Base-by-base conservation (phyloP, 2,888 invertebrate genomes). In the Dendrolimus houi region DNA sequence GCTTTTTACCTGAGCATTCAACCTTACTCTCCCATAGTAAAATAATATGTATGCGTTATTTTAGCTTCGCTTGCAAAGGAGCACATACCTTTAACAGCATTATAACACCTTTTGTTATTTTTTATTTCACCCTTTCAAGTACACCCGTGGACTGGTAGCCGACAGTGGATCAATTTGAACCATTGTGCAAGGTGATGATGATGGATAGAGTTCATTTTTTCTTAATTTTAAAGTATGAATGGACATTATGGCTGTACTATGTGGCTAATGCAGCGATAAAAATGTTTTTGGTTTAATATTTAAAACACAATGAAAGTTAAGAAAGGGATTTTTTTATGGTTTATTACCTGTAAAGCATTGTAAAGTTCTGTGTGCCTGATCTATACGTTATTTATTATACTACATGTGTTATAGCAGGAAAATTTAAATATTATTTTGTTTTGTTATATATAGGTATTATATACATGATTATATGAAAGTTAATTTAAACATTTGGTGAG, bases 61-160 rank as follows among this genome's bases (percentile, higher is more conserved):
- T 29, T 29, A 29, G 29, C 29, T 29, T 29, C 29, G 29, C 29
- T 47, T 12, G 47, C 47, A 47, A 9, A 47, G 47, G 47, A 9
- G 12, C 47, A 47, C 47, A 10, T 10, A 47, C 12, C 10, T 8
- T 10, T 10, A 6, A 10, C 9, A 47, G 47, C 1, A 47, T 47
- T 47, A 73, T 71, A 79, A 71, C 76, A 75, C 76, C 80, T 79
- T 83, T 85, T 83, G 81, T 83, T 58, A 72, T 69, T 82, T 84
- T 81, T 82, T 67, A 61, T 57, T 69, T 64, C 66, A 83, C 83
- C 84, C 83, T 82, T 84, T 83, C 71, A 70, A 61, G 60, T 64
- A 65, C 71, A 68, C 71, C 60, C 62, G 61, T 69, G 72, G 74
- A 77, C 78, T 80, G 75, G 83, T 78, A 77, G 76, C 75, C 68